Base-by-base conservation (phyloP, 2,113 vertebrate genomes). In the Girardinichthys multiradiatus region DNA sequence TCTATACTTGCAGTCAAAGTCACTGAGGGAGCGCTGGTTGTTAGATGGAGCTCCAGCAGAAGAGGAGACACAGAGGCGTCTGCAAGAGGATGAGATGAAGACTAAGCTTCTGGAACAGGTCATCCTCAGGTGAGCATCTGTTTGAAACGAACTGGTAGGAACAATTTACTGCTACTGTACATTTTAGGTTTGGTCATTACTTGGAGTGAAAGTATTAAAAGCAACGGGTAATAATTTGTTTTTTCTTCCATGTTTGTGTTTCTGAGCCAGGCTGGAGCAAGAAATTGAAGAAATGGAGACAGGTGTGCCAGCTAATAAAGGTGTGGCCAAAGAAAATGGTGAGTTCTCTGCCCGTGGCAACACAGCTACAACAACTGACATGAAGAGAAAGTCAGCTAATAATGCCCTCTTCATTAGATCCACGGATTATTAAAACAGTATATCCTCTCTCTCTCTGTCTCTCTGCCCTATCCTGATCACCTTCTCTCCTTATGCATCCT, bases 1-100 rank as follows among this genome's bases (percentile, higher is more conserved):
- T 17, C 42, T 82, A 15, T 27, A 27, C 65, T 35, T 73, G 35
- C 79, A 99, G 97, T 98, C 96, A 42, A 99, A 99, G 94, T 94
- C 96, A 0, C 87, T 99, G 88, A 93, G 97, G 77, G 97, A 98
- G 81, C 94, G 96, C 84, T 99, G 97, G 97, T 95, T 98, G 89
- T 91, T 98, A 91, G 97, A 98, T 54, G 97, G 97, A 4, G 95
- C 97, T 0, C 96, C 96, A 0, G 95, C 95, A 39, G 97, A 97
- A 37, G 96, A 96, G 0, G 95, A 97, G 87, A 97, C 94, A 65
- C 94, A 94, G 89, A 94, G 90, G 58, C 97, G 97, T 88, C 94
- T 98, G 92, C 95, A 96, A 37, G 97, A 97, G 64, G 97, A 98
- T 0, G 95, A 97, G 78, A 93, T 92, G 87, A 97, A 95, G 91